Evolutionary conservation across 2,797 vertebrate genomes (phyloP).

Genomic region (Psittacula derbiana): DNA sequence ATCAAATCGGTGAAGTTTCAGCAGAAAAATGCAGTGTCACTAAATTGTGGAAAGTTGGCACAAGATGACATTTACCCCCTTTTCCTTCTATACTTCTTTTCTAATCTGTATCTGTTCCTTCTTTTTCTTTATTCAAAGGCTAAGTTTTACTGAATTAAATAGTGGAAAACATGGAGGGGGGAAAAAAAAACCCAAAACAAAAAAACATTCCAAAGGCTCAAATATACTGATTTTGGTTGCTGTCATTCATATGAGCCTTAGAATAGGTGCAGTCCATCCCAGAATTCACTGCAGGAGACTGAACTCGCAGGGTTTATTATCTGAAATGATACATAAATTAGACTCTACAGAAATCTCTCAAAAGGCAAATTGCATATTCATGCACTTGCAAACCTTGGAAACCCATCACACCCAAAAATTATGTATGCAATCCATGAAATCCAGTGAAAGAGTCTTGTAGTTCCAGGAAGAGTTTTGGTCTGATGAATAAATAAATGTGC

Average conservation of each 20-base stretch:
- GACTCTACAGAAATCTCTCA: background rate
- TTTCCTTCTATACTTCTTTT: background rate
- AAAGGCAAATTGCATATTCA: background rate
- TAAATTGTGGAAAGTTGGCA: background rate
- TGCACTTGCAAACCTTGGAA: background rate
- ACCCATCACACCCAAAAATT: background rate
- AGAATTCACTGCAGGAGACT: background rate
- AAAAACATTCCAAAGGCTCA: background rate
- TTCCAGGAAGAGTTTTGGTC: background rate
- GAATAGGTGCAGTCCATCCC: background rate
- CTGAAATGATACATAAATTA: background rate
- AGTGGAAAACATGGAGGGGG: background rate
- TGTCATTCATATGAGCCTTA: background rate
- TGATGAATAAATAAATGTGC: background rate
- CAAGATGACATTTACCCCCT: background rate
- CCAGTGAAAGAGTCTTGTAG: background rate
- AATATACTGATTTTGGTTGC: background rate
- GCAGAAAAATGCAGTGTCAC: background rate
- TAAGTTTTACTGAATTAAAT: background rate
- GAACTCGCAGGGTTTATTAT: background rate
- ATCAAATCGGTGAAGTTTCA: background rate
- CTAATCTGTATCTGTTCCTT: background rate
- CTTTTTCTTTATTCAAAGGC: background rate
- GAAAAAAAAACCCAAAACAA: too few species aligned
- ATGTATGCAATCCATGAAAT: background rate